Percentiles rank a stretch among this genome's conserved stretches.
Evolutionary conservation across 1,140 invertebrate species (phyloP).

Genomic region (Drosophila lacertosa): DNA sequence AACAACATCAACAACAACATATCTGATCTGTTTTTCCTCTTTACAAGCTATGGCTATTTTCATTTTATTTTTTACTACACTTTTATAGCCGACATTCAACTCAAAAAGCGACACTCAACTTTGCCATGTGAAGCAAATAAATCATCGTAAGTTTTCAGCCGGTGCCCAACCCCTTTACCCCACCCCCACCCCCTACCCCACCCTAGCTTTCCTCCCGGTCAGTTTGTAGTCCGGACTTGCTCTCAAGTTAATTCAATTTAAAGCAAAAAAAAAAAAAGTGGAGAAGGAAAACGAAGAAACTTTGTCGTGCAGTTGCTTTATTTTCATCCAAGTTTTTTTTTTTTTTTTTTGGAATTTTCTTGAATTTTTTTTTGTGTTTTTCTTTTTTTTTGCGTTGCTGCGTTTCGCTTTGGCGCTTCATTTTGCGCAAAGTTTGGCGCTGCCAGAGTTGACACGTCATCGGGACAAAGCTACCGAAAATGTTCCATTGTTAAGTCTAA

Average conservation of each 20-base stretch:
- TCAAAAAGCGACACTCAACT: conserved; percentile 73
- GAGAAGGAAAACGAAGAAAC: conserved; percentile 53
- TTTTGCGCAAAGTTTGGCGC: conserved; percentile 70
- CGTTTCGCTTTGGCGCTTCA: conserved; percentile 69
- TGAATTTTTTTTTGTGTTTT: conserved; percentile 40
- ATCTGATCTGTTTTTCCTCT: conserved; percentile 22
- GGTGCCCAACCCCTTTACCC: conserved; percentile 34
- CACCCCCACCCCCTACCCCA: not conserved
- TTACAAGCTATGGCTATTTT: conserved; percentile 12
- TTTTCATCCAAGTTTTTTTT: no score
- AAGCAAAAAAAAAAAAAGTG: conserved; percentile 54
- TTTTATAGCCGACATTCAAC: conserved; percentile 32
- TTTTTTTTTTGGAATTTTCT: conserved; percentile 32
- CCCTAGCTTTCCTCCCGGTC: conserved; percentile 6
- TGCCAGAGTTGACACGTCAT: conserved; percentile 77
- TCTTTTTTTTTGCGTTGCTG: conserved; percentile 21
- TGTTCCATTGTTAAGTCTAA: conserved; percentile 52
- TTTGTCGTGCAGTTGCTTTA: conserved; percentile 65
- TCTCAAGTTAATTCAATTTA: conserved; percentile 81
- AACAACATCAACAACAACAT: conserved; percentile 12
- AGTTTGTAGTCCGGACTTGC: conserved; percentile 25
- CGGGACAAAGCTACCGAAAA: conserved; percentile 67
- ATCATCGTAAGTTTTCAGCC: conserved; percentile 78
- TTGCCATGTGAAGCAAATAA: conserved; percentile 80
- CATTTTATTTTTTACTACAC: conserved; percentile 7